A percentile compares a stretch with the other conserved stretches of the same genome.
phyloP scores from a whole-genome alignment of 2,888 invertebrate species.

The Leistus spinibarbis region DNA sequence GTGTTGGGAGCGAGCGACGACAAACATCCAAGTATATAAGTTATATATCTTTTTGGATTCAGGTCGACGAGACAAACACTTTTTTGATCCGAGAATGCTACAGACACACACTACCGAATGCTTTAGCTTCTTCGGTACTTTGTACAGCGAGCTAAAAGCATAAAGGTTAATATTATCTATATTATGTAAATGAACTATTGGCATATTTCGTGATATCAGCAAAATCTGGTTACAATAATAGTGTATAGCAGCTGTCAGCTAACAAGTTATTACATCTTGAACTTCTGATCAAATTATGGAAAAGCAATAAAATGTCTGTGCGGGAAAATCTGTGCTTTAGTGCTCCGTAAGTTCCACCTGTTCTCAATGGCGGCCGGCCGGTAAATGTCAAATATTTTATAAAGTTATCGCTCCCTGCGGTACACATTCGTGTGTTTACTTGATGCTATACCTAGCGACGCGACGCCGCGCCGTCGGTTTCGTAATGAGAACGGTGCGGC shows the following conservation, averaged over 20 bases:
- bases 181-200: too few relatives aligned
- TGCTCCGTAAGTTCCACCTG: conserved; percentile 53
- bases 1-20: too few relatives aligned
- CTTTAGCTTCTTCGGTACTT: too few relatives aligned
- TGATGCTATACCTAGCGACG: conserved; percentile 15
- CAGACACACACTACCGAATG: too few relatives aligned
- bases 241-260: background rate
- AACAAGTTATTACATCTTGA: background rate
- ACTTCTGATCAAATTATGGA: conserved; percentile 32
- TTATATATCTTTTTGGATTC: too few relatives aligned
- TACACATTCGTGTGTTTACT: conserved; percentile 32
- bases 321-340: conserved; percentile 49
- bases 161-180: too few relatives aligned
- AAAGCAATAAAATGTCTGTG: conserved; percentile 28
- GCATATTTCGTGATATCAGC: too few relatives aligned
- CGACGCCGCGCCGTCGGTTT: background rate
- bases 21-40: too few relatives aligned
- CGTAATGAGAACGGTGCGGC: conserved; percentile 27
- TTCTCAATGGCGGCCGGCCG: conserved; percentile 45
- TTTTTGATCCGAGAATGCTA: too few relatives aligned
- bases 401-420: conserved; percentile 31
- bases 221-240: too few relatives aligned
- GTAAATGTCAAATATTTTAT: conserved; percentile 39
- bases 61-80: too few relatives aligned
- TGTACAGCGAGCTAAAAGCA: too few relatives aligned